Percentiles rank a stretch among this genome's conserved stretches.
Evolutionary conservation across 2,797 vertebrate genomes (phyloP).

Genomic region (Lagorchestes hirsutus): DNA sequence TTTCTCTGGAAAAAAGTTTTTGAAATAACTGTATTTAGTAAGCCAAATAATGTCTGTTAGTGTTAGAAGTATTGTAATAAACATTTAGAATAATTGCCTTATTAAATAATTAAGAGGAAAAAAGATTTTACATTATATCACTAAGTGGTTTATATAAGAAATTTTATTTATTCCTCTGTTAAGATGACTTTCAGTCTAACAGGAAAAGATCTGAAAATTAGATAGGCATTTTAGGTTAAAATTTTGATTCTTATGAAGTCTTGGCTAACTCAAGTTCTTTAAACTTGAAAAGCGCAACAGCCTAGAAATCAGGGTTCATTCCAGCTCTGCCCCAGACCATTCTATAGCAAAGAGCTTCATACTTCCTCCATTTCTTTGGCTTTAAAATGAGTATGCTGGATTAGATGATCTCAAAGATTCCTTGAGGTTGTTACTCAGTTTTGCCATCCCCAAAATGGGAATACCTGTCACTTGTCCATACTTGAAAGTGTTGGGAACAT

Average conservation of each 20-base stretch:
- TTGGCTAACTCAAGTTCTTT: conserved; percentile 22
- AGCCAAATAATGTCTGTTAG: conserved; percentile 69
- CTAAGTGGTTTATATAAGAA: conserved; percentile 65
- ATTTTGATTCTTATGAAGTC: neutral
- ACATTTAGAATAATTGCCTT: conserved; percentile 79
- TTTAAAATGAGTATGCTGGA: neutral
- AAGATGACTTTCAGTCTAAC: conserved; percentile 69
- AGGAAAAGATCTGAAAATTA: neutral
- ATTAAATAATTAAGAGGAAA: conserved; percentile 82
- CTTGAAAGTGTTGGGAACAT: neutral
- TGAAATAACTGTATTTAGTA: conserved; percentile 73
- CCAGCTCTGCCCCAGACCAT: neutral
- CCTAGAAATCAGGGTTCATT: neutral
- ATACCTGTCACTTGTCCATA: neutral
- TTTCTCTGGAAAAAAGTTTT: conserved; percentile 72
- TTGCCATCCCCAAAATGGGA: neutral
- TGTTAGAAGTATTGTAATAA: conserved; percentile 77
- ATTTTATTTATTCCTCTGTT: conserved; percentile 67
- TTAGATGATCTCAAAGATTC: neutral
- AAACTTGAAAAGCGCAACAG: neutral
- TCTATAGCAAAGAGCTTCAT: neutral
- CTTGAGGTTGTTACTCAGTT: neutral
- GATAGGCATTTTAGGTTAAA: conserved; percentile 44
- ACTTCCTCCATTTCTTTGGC: neutral
- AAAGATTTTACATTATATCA: conserved; percentile 63